Evolutionary conservation across 2,888 invertebrate species (phyloP).

Genomic region (Ormyrus pomaceus): DNA sequence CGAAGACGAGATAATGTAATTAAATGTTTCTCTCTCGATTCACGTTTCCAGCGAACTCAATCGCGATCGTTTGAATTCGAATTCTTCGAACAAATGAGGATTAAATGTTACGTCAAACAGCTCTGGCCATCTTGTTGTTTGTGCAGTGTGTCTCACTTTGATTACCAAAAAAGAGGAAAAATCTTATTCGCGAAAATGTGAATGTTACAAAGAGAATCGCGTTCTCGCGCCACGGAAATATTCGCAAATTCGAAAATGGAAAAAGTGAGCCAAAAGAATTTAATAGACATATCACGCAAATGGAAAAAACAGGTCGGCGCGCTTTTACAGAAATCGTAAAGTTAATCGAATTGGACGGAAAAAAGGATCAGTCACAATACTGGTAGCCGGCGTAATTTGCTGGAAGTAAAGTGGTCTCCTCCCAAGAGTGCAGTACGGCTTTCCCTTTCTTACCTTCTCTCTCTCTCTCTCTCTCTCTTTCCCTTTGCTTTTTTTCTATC

Average conservation of each 20-base stretch:
- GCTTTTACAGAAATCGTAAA: constrained; percentile 52
- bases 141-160: background rate
- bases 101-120: too few species aligned
- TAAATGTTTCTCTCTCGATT: too few species aligned
- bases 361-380: constrained; percentile 55
- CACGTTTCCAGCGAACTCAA: too few species aligned
- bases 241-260: constrained; percentile 9
- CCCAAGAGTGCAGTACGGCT: constrained; percentile 23
- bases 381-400: constrained; percentile 43
- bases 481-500: too few species aligned
- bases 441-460: constrained; percentile 31
- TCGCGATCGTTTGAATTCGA: too few species aligned
- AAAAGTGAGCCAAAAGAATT: constrained; percentile 7
- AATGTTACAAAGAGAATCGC: too few species aligned
- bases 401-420: constrained; percentile 52
- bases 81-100: too few species aligned
- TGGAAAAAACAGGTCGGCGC: constrained; percentile 31
- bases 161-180: background rate
- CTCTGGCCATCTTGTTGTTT: too few species aligned
- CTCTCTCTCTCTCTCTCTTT: background rate
- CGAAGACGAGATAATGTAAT: too few species aligned
- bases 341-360: constrained; percentile 53
- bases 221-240: background rate
- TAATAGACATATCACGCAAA: constrained; percentile 33
- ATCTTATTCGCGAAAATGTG: background rate